Evolutionary conservation across 2,113 vertebrate genomes (phyloP), one percentile per base, ranked within the genome.

Genomic region (Chionodraco myersi): DNA sequence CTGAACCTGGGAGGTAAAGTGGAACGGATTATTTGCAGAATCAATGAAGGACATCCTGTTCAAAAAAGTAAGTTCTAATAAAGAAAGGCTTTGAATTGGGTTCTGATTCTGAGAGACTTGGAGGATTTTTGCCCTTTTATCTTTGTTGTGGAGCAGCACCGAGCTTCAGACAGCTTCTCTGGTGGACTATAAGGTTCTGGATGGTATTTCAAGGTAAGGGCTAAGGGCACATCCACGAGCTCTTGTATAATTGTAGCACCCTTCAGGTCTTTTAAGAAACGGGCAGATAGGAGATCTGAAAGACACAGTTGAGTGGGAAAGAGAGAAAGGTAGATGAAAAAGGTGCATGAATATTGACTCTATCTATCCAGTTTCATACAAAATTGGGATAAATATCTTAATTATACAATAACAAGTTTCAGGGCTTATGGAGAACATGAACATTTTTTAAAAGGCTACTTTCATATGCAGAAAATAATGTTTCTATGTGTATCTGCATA

Each of bases 121-220:
- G 44, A 86, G 81, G 77, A 88, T 86, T 86, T 84, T 62, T 72
- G n/a, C 36, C 72, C 34, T 69, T 78, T 78, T 70, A 57, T 62
- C 61, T 66, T 74, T 72, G 15, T 47, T 67, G 61, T 82, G 82
- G 64, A 88, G 57, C 84, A 80, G 58, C 80, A 57, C 54, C 11
- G 54, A 75, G 69, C 79, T 88, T 88, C 79, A 69, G 79, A 80
- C 75, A 82, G 80, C 72, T 92, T 71, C 64, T 84, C 77, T 86
- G 72, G 79, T 91, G 93, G 92, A 94, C 90, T 92, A 88, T 91
- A 84, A 77, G 80, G 78, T 88, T 83, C 87, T 78, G 76, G 82
- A 86, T 84, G 70, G 51, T 61, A 83, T 89, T 86, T 86, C 13
- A 90, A 95, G 95, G 94, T 95, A 95, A 94, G 95, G 26, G 78